Conservation (phyloP, 2,113 vertebrate genomes). For the Chaetops frenatus region DNA sequence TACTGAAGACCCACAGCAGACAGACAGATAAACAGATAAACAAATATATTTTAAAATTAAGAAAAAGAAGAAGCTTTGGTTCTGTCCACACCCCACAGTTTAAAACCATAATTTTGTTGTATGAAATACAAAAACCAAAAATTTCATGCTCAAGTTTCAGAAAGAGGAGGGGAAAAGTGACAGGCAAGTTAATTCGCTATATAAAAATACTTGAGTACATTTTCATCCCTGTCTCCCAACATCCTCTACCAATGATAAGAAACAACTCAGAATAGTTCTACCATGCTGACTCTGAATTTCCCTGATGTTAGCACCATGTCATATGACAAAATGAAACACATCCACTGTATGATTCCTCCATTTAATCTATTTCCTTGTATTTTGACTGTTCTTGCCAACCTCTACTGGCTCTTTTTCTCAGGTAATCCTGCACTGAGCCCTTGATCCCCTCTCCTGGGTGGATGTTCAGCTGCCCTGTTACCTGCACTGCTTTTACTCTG, state of each 20-base stretch:
- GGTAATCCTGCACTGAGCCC: not conserved
- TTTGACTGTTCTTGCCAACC: not conserved
- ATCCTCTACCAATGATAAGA: not conserved
- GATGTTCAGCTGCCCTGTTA: not conserved
- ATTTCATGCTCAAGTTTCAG: not conserved
- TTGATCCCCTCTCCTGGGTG: not conserved
- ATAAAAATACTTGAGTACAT: not conserved
- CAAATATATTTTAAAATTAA: not conserved
- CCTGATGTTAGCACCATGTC: not conserved
- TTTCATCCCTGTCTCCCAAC: not conserved
- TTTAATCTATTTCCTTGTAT: not conserved
- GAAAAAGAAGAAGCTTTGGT: not conserved
- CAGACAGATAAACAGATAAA: not conserved
- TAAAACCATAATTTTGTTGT: not conserved
- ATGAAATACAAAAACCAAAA: not conserved
- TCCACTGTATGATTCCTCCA: not conserved
- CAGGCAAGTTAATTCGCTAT: not conserved
- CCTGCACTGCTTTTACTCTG: not conserved
- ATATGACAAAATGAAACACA: not conserved
- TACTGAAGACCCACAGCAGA: not conserved
- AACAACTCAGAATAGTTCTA: not conserved
- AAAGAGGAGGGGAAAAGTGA: not conserved
- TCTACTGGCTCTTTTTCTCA: not conserved
- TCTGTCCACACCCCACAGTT: not conserved
- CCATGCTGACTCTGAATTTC: not conserved